phyloP scores from a whole-genome alignment of 2,797 vertebrate species.

The Dendrocincla fuliginosa region DNA sequence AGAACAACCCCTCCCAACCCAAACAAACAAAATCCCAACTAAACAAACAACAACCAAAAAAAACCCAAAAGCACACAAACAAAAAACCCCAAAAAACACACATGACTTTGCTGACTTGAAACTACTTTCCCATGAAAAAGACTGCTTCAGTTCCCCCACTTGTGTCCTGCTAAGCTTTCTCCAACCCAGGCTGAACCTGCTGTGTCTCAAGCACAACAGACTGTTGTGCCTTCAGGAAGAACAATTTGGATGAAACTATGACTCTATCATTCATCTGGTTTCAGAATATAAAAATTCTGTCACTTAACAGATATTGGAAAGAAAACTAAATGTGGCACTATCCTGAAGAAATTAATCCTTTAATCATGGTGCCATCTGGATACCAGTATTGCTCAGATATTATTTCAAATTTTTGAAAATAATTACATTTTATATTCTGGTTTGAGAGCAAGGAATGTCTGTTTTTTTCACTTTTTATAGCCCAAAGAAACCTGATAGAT shows the following conservation, averaged over 20 bases:
- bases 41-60: background rate
- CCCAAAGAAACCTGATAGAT: background rate
- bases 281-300: background rate
- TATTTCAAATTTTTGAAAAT: background rate
- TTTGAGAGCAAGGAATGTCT: background rate
- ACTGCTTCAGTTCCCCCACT: background rate
- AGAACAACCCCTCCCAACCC: too few relatives aligned
- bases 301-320: background rate
- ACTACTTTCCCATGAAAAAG: background rate
- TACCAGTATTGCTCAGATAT: background rate
- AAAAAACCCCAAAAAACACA: background rate
- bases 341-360: background rate
- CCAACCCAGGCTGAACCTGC: background rate
- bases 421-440: background rate
- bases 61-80: too few relatives aligned
- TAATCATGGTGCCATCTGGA: background rate
- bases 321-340: accelerated
- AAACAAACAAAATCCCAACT: background rate
- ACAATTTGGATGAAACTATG: background rate
- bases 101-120: background rate
- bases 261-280: background rate
- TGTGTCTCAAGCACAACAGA: background rate
- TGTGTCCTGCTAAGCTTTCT: background rate
- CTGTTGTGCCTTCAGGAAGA: background rate
- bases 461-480: background rate